These are phyloP conservation scores for Meandrusa payeni DNA, from an alignment of 2,888 invertebrate species.

Conservation along the genomic window DNA sequence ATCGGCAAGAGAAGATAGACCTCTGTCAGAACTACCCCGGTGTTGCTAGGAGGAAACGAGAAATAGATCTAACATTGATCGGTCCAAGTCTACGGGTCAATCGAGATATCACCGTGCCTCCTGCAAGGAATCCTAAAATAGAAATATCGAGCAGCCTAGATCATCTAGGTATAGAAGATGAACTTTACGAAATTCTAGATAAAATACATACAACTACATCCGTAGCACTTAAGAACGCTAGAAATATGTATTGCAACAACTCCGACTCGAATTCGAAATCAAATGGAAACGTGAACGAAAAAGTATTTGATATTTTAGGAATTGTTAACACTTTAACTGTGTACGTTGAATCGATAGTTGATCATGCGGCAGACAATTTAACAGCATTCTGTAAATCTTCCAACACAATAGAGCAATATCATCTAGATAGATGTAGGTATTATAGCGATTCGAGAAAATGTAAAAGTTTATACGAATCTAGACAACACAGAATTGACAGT, in stretches of 20 bases:
- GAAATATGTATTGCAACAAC: constrained; percentile 47
- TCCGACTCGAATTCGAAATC: constrained; percentile 27
- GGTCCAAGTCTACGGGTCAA: constrained; percentile 53
- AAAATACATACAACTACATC: constrained; percentile 43
- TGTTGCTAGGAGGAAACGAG: constrained; percentile 42
- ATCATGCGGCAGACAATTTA: constrained; percentile 41
- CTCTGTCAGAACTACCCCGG: constrained; percentile 59
- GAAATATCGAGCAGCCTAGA: constrained; percentile 28
- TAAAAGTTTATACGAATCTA: no score
- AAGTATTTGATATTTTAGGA: constrained; percentile 37
- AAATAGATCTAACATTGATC: constrained; percentile 26
- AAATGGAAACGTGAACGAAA: constrained; percentile 5
- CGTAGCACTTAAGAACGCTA: constrained; percentile 44
- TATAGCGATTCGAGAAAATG: no score
- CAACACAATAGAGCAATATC: constrained; percentile 38
- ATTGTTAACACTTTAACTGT: constrained; percentile 41
- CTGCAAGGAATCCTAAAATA: constrained; percentile 20
- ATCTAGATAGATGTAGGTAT: constrained; percentile 35
- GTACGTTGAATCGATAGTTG: constrained; percentile 41
- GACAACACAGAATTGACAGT: no score
- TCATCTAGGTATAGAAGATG: constrained; percentile 44
- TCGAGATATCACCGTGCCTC: constrained; percentile 57
- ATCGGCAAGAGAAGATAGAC: constrained; percentile 58
- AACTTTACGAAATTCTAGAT: constrained; percentile 46
- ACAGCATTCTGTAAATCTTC: constrained; percentile 48